These are phyloP conservation scores for Aspidiotus destructor DNA, from an alignment of 2,888 invertebrate genomes.

Conservation along the genomic window DNA sequence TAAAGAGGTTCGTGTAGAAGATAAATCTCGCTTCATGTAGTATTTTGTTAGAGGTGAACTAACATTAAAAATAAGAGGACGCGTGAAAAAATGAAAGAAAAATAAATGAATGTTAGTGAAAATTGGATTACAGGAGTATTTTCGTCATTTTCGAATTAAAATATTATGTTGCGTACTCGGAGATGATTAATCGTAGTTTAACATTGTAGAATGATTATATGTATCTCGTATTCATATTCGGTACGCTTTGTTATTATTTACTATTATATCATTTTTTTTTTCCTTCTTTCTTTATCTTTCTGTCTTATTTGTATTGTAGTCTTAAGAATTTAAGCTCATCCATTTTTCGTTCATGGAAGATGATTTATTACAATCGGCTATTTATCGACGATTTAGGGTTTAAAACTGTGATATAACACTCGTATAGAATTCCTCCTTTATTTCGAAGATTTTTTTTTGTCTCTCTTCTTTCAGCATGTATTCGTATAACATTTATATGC, in stretches of 20 bases:
- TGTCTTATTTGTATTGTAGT: not conserved
- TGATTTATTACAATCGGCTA: not conserved
- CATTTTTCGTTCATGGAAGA: not conserved
- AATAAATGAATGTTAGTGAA: too few relatives aligned
- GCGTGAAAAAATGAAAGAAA: too few relatives aligned
- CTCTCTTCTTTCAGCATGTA: not conserved
- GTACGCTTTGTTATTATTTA: not conserved
- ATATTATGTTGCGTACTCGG: too few relatives aligned
- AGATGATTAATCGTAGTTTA: too few relatives aligned
- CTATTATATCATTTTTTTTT: not conserved
- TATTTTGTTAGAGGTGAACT: too few relatives aligned
- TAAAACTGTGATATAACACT: slow-evolving; percentile 12
- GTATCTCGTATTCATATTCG: not conserved
- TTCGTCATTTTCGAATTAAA: too few relatives aligned
- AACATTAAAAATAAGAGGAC: too few relatives aligned
- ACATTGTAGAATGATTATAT: too few relatives aligned
- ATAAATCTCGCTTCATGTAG: too few relatives aligned
- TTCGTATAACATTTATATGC: too few relatives aligned
- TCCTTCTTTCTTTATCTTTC: slow-evolving; percentile 1
- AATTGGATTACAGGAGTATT: too few relatives aligned
- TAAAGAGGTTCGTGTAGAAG: too few relatives aligned
- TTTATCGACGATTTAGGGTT: slow-evolving; percentile 6
- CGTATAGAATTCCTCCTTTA: slow-evolving; percentile 8
- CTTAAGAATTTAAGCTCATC: not conserved
- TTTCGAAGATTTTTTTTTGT: not conserved